These are phyloP conservation scores for Poecile montanus DNA, from an alignment of 2,797 vertebrate species.

Conservation along the genomic window DNA sequence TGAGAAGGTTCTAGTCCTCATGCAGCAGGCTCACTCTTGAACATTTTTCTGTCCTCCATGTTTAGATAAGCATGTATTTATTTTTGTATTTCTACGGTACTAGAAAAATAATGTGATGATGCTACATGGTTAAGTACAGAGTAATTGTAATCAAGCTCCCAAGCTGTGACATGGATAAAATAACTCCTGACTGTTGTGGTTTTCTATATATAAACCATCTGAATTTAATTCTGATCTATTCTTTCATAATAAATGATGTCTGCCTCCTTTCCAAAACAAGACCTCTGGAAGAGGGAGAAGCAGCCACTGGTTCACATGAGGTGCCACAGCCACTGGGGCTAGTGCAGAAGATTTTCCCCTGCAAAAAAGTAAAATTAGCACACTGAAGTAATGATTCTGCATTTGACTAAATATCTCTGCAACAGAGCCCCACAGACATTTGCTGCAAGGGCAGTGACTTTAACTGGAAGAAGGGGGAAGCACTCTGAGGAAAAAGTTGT, in stretches of 20 bases:
- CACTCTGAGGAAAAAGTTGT: not conserved
- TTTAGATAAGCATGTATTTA: not conserved
- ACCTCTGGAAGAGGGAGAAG: not conserved
- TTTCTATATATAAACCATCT: constrained; percentile 26
- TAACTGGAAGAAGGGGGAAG: not conserved
- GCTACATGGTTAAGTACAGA: not conserved
- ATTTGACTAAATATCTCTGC: constrained; percentile 43
- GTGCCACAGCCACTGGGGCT: not conserved
- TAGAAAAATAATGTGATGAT: not conserved
- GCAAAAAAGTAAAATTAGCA: constrained; percentile 41
- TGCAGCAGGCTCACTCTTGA: not conserved
- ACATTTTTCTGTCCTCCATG: not conserved
- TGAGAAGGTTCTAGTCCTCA: not conserved
- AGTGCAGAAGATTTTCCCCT: not conserved
- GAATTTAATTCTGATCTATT: constrained; percentile 14
- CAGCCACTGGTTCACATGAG: not conserved
- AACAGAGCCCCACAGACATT: not conserved
- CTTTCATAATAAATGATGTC: not conserved
- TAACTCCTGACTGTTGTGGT: not conserved
- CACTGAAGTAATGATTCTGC: not conserved
- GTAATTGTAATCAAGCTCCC: constrained; percentile 15
- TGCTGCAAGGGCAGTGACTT: not conserved
- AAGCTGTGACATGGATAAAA: not conserved
- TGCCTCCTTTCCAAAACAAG: not conserved
- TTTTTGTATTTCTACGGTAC: not conserved